Evolutionary conservation across 2,888 invertebrate species (phyloP), one percentile per base, ranked within the genome.

Genomic region (Dinocampus coccinellae): DNA sequence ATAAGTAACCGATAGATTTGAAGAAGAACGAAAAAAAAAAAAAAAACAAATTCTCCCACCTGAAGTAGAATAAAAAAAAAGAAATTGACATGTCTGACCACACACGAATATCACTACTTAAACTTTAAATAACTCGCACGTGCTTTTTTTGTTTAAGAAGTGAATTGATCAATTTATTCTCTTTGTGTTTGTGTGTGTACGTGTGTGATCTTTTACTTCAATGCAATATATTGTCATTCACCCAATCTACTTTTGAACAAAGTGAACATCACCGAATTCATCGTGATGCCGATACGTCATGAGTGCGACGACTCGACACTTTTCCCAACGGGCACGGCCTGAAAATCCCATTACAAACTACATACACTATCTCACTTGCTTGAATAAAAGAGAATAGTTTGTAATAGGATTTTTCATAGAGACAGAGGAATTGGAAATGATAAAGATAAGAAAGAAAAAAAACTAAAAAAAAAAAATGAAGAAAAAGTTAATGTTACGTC

Each of bases 21-120:
- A 77, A 79, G 78, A 79, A 77, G 80, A 81, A 80, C 80, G 79
- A 76, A 84, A 78, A 80, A 75, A n/a, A n/a, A n/a, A n/a, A n/a
- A n/a, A n/a, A n/a, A n/a, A n/a, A n/a, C n/a, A n/a, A n/a, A n/a
- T n/a, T n/a, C n/a, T n/a, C n/a, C n/a, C n/a, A n/a, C n/a, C n/a
- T n/a, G n/a, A n/a, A n/a, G n/a, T n/a, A n/a, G n/a, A n/a, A n/a
- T n/a, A n/a, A n/a, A n/a, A n/a, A n/a, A n/a, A n/a, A n/a, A n/a
- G n/a, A n/a, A n/a, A n/a, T n/a, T n/a, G n/a, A n/a, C n/a, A n/a
- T n/a, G n/a, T n/a, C n/a, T n/a, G n/a, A n/a, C n/a, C n/a, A n/a
- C n/a, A n/a, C n/a, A n/a, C n/a, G n/a, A n/a, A n/a, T n/a, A n/a
- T n/a, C n/a, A n/a, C n/a, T n/a, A n/a, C n/a, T n/a, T n/a, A n/a